Evolutionary conservation across 2,888 invertebrate genomes (phyloP), one percentile per base, ranked within the genome.

Genomic region (Lucinisca nassula): DNA sequence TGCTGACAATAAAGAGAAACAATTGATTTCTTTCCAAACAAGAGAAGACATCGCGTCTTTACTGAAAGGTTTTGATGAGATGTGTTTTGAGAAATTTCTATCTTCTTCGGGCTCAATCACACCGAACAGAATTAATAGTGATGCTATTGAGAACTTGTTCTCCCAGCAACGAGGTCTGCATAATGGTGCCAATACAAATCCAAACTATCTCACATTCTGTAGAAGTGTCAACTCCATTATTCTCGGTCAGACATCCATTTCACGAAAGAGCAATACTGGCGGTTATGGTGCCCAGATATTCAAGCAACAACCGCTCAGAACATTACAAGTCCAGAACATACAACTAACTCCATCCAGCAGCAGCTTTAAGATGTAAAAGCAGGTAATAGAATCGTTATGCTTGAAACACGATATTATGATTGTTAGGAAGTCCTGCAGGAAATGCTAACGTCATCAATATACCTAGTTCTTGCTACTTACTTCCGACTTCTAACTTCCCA

Each of bases 111-210:
- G n/a, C n/a, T n/a, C n/a, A n/a, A n/a, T n/a, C n/a, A 21, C 55
- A 35, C 40, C 76, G 12, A 27, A 37, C 30, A 30, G 55, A 12
- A 24, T 76, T 12, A 76, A 76, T 27, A 76, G 51, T 76, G 76
- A 55, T 30, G 24, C 76, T 10, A 76, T 76, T 30, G 76, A 76
- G 55, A 76, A 76, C 55, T 51, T 76, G 30, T 76, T 76, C 21
- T 76, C 76, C 21, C 76, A 76, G 24, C 76, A 76, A 37, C 37
- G 55, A 12, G 76, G 76, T 35, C 37, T 76, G 32, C 76, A 76
- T 55, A 76, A 76, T 76, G 76, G 76, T 27, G 76, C 76, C 4
- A 76, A 76, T 32, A 76, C 76, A 10, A 76, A 76, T 32, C 76
- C 76, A 76, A 37, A 76, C 21, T 55, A 40, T 14, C 55, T 76